A percentile compares a stretch with the other conserved stretches of the same genome.
These are phyloP conservation scores for Brachionus calyciflorus DNA, from an alignment of 1,140 invertebrate genomes.

Conservation along the genomic window DNA sequence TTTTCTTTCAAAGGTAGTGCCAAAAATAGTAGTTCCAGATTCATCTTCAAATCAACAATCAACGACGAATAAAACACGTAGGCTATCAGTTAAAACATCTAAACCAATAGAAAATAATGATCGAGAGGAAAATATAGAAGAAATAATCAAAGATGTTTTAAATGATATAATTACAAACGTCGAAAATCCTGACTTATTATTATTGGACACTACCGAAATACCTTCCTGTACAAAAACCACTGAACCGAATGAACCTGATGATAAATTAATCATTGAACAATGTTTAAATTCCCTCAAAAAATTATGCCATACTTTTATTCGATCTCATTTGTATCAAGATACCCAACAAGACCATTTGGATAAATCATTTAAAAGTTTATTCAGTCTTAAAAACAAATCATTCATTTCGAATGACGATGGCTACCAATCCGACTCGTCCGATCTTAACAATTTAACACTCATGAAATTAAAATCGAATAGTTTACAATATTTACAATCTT, in stretches of 20 bases:
- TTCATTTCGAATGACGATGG: background rate
- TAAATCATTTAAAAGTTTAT: conserved; percentile 10
- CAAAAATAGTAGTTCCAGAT: conserved; percentile 18
- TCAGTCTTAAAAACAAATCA: background rate
- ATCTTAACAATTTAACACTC: background rate
- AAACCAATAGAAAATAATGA: background rate
- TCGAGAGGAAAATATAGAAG: background rate
- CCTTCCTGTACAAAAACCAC: background rate
- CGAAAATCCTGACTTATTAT: background rate
- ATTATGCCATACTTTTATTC: conserved; percentile 3
- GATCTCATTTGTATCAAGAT: background rate
- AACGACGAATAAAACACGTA: background rate
- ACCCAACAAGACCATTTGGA: background rate
- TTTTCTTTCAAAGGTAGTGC: background rate
- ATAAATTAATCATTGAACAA: conserved; percentile 21
- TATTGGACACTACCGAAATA: background rate
- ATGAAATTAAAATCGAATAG: background rate
- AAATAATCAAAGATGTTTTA: background rate
- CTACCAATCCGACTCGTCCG: background rate
- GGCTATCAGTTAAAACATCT: background rate
- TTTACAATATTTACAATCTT: background rate
- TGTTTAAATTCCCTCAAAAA: conserved; percentile 10
- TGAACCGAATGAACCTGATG: background rate
- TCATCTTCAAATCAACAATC: background rate
- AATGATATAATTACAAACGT: background rate